Base-by-base conservation (phyloP, 2,797 vertebrate species). In the Danio tinwini region DNA sequence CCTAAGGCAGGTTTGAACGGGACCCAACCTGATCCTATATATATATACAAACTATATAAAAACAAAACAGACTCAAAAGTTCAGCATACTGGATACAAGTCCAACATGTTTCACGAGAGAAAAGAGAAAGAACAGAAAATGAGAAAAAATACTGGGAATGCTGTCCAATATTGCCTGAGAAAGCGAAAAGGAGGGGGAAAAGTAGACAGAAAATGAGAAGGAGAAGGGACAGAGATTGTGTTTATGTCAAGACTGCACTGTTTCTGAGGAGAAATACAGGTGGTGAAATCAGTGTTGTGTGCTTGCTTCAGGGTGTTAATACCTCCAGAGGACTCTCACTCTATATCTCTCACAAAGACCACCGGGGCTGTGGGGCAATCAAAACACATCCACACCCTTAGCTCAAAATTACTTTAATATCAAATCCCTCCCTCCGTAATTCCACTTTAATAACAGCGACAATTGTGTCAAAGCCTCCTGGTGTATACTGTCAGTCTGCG, bases 171-270 rank as follows among this genome's bases (percentile, higher is more conserved):
- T 79, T 72, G 59, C 49, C 29, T 39, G 59, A 64, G 61, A 47
- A 58, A 16, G 16, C 65, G 47, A 71, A 62, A 12, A 5, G 19
- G 14, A 0, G 5, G 37, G 29, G 12, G 19, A 17, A 7, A 58
- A 53, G 58, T 14, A 16, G 17, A 21, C 50, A 53, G 21, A 62
- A 53, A 81, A 82, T 70, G 11, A 65, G 50, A 69, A 70, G 14
- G 19, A 58, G 19, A 56, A 29, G 37, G 53, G 42, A 74, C 62
- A 74, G 44, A 68, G 17, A 74, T 47, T 73, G 74, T 81, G 87
- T 76, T 82, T 88, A 84, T 90, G 87, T 86, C 82, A 78, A 82
- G 84, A 86, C 71, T 83, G 72, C 55, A 39, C 37, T 42, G 78
- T 86, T 76, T 78, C 11, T 8, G 70, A 21, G 80, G 82, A 69